Conservation (phyloP, 2,113 vertebrate species). For the Girardinichthys multiradiatus region DNA sequence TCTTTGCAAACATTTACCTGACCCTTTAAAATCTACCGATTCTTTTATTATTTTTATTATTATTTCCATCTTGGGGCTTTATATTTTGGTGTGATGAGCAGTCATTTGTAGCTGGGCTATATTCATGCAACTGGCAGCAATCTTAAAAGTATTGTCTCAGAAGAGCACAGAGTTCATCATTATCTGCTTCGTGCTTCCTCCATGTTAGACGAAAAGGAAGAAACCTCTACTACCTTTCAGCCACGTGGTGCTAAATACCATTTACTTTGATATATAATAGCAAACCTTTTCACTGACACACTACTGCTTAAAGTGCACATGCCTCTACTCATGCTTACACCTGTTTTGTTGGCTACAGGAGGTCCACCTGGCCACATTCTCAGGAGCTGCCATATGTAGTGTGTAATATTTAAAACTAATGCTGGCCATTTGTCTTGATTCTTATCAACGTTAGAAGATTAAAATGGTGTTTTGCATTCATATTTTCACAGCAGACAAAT, state of each 20-base stretch:
- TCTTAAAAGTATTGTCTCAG: constrained; percentile 15
- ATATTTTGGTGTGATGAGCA: constrained; percentile 5
- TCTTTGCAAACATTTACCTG: constrained; percentile 45
- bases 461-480: not conserved
- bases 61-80: constrained; percentile 27
- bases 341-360: constrained; percentile 34
- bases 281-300: constrained; percentile 34
- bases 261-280: constrained; percentile 25
- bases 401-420: constrained; percentile 25
- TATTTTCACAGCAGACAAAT: constrained; percentile 20
- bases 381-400: constrained; percentile 58
- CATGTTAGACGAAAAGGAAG: constrained; percentile 11
- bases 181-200: constrained; percentile 22
- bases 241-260: constrained; percentile 62
- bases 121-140: constrained; percentile 16
- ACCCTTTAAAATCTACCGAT: constrained; percentile 68
- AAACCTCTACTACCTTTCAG: constrained; percentile 54
- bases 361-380: constrained; percentile 52
- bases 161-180: constrained; percentile 26
- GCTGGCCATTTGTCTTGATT: constrained; percentile 28
- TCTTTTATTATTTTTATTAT: not conserved
- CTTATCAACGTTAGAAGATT: constrained; percentile 21
- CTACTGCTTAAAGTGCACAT: constrained; percentile 47
- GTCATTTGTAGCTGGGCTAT: constrained; percentile 46
- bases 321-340: constrained; percentile 23